Percentiles rank a stretch among this genome's conserved stretches.
Conservation (phyloP, 2,113 vertebrate genomes). For the Platycercus adscitus region DNA sequence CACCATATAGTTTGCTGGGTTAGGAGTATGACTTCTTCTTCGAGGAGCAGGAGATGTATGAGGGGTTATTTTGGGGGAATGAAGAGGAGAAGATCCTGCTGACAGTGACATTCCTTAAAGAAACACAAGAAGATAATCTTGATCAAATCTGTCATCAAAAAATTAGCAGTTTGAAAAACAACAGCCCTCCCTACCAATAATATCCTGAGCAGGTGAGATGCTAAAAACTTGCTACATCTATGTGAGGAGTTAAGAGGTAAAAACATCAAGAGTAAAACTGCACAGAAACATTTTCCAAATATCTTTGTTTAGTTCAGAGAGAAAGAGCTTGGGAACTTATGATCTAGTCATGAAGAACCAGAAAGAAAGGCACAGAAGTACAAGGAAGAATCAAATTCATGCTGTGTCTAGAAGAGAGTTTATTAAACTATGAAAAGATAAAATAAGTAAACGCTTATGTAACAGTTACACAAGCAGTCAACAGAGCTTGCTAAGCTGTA, state of each 20-base stretch:
- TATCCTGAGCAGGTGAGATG: not conserved
- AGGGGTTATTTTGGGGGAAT: conserved; percentile 98
- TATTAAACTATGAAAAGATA: not conserved
- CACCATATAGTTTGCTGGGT: conserved; percentile 95
- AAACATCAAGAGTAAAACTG: not conserved
- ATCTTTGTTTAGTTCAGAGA: not conserved
- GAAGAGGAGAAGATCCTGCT: conserved; percentile 97
- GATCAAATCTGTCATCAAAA: not conserved
- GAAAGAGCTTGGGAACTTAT: not conserved
- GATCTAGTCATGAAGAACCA: not conserved
- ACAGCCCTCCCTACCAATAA: not conserved
- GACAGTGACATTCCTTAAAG: conserved; percentile 95
- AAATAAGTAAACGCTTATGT: not conserved
- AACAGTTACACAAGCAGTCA: not conserved
- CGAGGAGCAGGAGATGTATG: conserved; percentile 96
- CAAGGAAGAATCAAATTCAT: not conserved
- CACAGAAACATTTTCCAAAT: not conserved
- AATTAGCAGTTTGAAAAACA: not conserved
- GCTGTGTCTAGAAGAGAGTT: not conserved
- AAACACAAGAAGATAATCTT: conserved; percentile 31
- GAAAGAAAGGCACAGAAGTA: not conserved
- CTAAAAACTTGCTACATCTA: not conserved
- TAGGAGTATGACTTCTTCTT: conserved; percentile 97
- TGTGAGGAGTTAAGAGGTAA: not conserved
- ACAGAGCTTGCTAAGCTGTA: not conserved